These are phyloP conservation scores for Tachysurus vachellii DNA, from an alignment of 2,113 vertebrate genomes.

Conservation along the genomic window DNA sequence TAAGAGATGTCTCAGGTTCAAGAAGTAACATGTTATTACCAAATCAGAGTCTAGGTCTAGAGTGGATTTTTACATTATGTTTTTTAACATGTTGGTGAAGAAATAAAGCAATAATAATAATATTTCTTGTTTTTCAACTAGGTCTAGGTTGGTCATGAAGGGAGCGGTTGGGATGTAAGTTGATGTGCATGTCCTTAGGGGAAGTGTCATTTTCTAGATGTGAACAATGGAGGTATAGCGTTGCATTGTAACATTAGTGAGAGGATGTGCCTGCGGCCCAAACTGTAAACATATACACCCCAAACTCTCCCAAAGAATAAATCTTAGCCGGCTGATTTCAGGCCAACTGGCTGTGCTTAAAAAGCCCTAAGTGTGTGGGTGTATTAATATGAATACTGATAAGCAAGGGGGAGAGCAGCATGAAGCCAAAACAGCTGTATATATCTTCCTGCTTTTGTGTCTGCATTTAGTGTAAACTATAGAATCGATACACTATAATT, in stretches of 20 bases:
- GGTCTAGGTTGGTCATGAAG: constrained; percentile 15
- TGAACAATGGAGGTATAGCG: constrained; percentile 56
- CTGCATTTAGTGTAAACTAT: neutral
- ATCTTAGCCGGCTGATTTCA: constrained; percentile 46
- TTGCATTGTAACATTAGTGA: constrained; percentile 59
- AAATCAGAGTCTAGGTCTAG: neutral
- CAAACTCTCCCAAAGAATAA: constrained; percentile 59
- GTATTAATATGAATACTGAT: constrained; percentile 6
- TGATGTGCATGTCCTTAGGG: constrained; percentile 54
- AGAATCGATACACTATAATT: neutral
- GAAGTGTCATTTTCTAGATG: constrained; percentile 56
- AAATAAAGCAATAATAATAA: neutral
- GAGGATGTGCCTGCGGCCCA: constrained; percentile 56
- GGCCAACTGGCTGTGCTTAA: constrained; percentile 59
- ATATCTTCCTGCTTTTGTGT: neutral
- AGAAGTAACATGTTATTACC: neutral
- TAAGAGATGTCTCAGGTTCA: neutral
- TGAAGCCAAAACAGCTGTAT: constrained; percentile 5
- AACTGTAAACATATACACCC: constrained; percentile 58
- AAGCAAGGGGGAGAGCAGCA: constrained; percentile 14
- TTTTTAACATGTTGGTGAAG: neutral
- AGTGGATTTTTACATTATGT: neutral
- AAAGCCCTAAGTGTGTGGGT: constrained; percentile 62
- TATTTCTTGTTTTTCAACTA: constrained; percentile 23
- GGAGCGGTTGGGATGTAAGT: constrained; percentile 41